Conservation (phyloP, 2,888 invertebrate genomes). For the Troides oblongomaculatus region DNA sequence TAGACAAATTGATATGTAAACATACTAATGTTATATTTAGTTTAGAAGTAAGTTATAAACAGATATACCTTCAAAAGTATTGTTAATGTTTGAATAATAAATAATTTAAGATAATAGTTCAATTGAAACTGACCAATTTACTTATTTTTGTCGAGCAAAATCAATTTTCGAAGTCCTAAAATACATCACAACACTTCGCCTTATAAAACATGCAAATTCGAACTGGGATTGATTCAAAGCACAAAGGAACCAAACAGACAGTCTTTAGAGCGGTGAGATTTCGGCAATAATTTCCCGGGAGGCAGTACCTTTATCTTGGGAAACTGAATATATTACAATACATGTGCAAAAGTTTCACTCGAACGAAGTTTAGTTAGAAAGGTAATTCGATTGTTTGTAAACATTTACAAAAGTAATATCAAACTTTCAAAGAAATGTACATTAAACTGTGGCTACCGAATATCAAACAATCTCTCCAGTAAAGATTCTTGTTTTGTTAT, state of each 20-base stretch:
- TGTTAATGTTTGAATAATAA: too few relatives aligned
- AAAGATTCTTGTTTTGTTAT: not conserved
- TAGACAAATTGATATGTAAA: too few relatives aligned
- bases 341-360: conserved; percentile 33
- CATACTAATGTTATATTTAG: too few relatives aligned
- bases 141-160: not conserved
- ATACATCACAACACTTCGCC: conserved; percentile 65
- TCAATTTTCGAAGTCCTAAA: conserved; percentile 35
- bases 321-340: conserved; percentile 68
- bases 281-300: conserved; percentile 76
- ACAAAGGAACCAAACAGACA: conserved; percentile 68
- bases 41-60: too few relatives aligned
- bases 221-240: conserved; percentile 78
- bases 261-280: conserved; percentile 72
- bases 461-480: conserved; percentile 8
- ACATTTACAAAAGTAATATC: conserved; percentile 26
- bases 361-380: conserved; percentile 21
- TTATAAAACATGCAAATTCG: conserved; percentile 79
- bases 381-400: conserved; percentile 27
- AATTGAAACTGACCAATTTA: not conserved
- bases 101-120: not conserved
- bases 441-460: conserved; percentile 8
- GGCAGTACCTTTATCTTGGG: conserved; percentile 45
- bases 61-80: too few relatives aligned
- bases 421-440: conserved; percentile 10